Percentiles rank a stretch among this genome's conserved stretches.
These are phyloP conservation scores for Folsomia manolachei DNA, from an alignment of 2,888 invertebrate genomes.

Conservation along the genomic window DNA sequence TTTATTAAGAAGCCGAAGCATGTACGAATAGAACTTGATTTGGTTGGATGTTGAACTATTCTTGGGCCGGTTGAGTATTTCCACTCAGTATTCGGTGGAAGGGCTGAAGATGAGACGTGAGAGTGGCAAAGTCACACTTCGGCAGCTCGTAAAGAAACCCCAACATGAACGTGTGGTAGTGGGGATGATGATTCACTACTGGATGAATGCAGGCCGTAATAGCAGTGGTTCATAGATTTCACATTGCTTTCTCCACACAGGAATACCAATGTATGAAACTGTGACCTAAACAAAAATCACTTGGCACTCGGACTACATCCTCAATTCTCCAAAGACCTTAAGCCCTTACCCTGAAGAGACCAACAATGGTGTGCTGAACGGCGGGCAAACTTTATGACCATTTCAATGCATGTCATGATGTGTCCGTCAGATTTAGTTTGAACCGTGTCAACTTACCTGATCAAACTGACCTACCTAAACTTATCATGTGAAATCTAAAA, in stretches of 20 bases:
- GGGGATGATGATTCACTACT: conserved; percentile 43
- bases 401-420: neutral
- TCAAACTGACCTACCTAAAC: no score
- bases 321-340: neutral
- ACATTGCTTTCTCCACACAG: conserved; percentile 14
- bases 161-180: conserved; percentile 37
- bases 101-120: conserved; percentile 49
- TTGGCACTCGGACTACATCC: neutral
- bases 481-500: no score
- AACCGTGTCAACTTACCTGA: neutral
- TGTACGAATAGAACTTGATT: no score
- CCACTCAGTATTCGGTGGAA: conserved; percentile 49
- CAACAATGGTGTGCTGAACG: no score
- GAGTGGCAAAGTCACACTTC: conserved; percentile 51
- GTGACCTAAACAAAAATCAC: conserved; percentile 12
- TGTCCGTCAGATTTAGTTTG: neutral
- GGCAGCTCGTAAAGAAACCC: conserved; percentile 47
- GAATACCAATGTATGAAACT: conserved; percentile 2
- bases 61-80: conserved; percentile 1
- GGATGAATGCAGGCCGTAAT: conserved; percentile 30
- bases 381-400: neutral
- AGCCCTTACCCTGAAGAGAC: no score
- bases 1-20: neutral
- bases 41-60: no score
- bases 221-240: conserved; percentile 25